Percentiles rank a stretch among this genome's conserved stretches.
These are phyloP conservation scores for Petromus typicus DNA, from an alignment of 2,113 vertebrate species.

Conservation along the genomic window DNA sequence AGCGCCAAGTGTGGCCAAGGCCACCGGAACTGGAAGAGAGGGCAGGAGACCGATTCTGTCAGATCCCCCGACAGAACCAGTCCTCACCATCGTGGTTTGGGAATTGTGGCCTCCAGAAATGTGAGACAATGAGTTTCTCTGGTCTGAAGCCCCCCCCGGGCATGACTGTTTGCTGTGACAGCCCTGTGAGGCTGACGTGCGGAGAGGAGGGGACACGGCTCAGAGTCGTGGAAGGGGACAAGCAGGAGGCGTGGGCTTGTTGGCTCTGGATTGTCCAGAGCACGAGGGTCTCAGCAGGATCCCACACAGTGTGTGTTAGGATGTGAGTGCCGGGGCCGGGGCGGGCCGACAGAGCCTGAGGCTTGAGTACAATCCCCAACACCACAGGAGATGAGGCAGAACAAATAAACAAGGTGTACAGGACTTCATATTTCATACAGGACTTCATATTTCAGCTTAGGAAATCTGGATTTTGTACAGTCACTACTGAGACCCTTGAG, in stretches of 20 bases:
- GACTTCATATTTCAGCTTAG: not conserved
- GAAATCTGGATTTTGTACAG: constrained; percentile 26
- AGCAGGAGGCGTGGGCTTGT: not conserved
- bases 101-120: not conserved
- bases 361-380: not conserved
- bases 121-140: not conserved
- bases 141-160: not conserved
- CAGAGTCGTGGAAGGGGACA: not conserved
- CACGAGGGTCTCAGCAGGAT: not conserved
- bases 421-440: not conserved
- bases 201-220: not conserved
- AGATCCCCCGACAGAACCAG: not conserved
- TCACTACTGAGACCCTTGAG: not conserved
- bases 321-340: not conserved
- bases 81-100: not conserved
- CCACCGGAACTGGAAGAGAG: not conserved
- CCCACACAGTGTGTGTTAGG: too few species aligned
- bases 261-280: not conserved
- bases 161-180: not conserved
- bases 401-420: not conserved
- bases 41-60: not conserved
- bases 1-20: not conserved
- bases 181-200: not conserved
- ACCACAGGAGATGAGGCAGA: not conserved
- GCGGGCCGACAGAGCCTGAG: not conserved